phyloP scores from a whole-genome alignment of 2,888 invertebrate genomes.

The Lasius platythorax region DNA sequence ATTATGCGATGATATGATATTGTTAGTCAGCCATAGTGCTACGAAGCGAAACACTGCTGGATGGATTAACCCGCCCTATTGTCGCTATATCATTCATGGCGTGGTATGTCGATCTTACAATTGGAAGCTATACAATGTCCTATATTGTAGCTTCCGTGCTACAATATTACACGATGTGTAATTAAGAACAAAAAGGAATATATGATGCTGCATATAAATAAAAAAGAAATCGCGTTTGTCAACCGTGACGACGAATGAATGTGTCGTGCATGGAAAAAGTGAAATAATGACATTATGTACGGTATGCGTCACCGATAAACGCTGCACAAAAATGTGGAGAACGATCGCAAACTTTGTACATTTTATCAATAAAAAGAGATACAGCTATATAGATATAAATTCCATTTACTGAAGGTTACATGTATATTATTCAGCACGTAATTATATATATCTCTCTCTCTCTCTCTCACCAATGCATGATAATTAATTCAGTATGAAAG shows the following conservation, averaged over 20 bases:
- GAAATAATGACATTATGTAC: not conserved
- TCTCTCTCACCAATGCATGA: not conserved
- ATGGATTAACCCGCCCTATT: conserved; percentile 33
- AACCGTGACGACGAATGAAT: not conserved
- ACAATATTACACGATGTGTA: not conserved
- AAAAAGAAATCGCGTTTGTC: not conserved
- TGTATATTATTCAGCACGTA: not conserved
- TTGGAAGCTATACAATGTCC: not conserved
- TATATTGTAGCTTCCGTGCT: conserved; percentile 6
- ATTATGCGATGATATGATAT: conserved; percentile 32
- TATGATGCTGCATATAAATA: not conserved
- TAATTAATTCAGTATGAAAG: conserved; percentile 24
- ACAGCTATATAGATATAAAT: not conserved
- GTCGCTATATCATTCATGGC: conserved; percentile 27
- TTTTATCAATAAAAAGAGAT: conserved; percentile 28
- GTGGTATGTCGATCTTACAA: conserved; percentile 16
- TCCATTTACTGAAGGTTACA: not conserved
- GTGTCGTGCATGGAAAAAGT: not conserved
- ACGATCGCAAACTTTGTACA: not conserved
- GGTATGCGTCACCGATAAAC: conserved; percentile 3
- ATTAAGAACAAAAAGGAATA: conserved; percentile 6
- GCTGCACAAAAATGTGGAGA: not conserved
- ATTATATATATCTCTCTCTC: not conserved
- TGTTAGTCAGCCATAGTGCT: not conserved
- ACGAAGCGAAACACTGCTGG: conserved; percentile 7